Evolutionary conservation across 1,140 invertebrate species (phyloP).

Genomic region (Bemisia tabaci): DNA sequence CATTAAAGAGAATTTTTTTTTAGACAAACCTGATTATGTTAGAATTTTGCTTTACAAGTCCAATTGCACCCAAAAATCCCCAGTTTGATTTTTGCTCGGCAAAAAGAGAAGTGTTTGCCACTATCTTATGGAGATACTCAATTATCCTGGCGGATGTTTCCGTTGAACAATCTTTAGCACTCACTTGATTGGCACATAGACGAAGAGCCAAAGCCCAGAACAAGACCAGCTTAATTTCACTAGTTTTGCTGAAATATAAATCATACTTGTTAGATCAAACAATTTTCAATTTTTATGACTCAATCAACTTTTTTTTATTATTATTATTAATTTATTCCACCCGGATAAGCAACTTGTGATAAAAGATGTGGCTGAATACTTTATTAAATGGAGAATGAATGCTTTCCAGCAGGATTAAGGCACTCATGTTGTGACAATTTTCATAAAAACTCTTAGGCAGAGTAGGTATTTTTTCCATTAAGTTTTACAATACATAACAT

Average conservation of each 20-base stretch:
- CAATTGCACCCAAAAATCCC: slow-evolving; percentile 47
- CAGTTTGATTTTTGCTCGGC: slow-evolving; percentile 43
- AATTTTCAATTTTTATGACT: slow-evolving; percentile 7
- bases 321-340: no score
- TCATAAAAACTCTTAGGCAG: no score
- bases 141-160: slow-evolving; percentile 27
- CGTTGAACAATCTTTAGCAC: slow-evolving; percentile 23
- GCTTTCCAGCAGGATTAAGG: no score
- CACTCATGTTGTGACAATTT: no score
- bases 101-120: slow-evolving; percentile 34
- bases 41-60: slow-evolving; percentile 41
- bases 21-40: slow-evolving; percentile 43
- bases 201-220: slow-evolving; percentile 42
- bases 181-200: slow-evolving; percentile 35
- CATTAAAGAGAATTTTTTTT: no score
- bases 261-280: slow-evolving; percentile 12
- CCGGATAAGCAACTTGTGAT: no score
- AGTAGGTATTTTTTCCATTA: no score
- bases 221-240: slow-evolving; percentile 44
- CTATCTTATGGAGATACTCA: slow-evolving; percentile 28
- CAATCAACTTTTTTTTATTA: no score
- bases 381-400: slow-evolving; percentile 1
- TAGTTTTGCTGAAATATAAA: slow-evolving; percentile 33
- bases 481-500: no score
- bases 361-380: slow-evolving; percentile 16